These are phyloP conservation scores for Corythaeola cristata DNA, from an alignment of 2,113 vertebrate species.

Conservation along the genomic window DNA sequence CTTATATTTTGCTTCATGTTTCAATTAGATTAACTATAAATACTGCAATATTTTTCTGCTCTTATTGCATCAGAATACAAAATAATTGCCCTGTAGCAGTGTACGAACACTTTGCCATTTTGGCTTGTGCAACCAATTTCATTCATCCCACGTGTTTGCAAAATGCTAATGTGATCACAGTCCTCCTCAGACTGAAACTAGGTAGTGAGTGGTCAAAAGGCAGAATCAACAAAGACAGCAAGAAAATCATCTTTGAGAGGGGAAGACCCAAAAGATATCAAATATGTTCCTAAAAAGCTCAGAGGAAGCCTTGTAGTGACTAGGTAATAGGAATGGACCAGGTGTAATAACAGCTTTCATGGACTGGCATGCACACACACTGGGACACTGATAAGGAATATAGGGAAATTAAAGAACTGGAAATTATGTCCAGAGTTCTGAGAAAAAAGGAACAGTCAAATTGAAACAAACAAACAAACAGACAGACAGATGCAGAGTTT, in stretches of 20 bases:
- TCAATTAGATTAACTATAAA: not conserved
- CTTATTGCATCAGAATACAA: not conserved
- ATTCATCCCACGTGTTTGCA: not conserved
- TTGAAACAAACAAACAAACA: not conserved
- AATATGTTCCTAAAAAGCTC: not conserved
- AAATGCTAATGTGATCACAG: not conserved
- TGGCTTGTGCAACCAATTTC: not conserved
- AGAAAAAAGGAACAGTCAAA: not conserved
- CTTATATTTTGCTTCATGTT: not conserved
- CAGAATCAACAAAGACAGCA: not conserved
- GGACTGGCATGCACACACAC: not conserved
- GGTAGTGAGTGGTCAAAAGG: not conserved
- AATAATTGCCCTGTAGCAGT: not conserved
- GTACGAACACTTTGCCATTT: not conserved
- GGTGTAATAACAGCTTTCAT: not conserved
- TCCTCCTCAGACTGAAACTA: not conserved
- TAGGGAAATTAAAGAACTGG: not conserved
- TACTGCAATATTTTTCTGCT: not conserved
- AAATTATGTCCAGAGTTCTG: not conserved
- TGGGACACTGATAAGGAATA: not conserved
- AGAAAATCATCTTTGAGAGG: not conserved
- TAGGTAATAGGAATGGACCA: not conserved
- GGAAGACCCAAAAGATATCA: not conserved
- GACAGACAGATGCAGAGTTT: not conserved
- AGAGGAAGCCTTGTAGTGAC: not conserved